phyloP scores from a whole-genome alignment of 2,888 invertebrate genomes.

The Sturmia bella region DNA sequence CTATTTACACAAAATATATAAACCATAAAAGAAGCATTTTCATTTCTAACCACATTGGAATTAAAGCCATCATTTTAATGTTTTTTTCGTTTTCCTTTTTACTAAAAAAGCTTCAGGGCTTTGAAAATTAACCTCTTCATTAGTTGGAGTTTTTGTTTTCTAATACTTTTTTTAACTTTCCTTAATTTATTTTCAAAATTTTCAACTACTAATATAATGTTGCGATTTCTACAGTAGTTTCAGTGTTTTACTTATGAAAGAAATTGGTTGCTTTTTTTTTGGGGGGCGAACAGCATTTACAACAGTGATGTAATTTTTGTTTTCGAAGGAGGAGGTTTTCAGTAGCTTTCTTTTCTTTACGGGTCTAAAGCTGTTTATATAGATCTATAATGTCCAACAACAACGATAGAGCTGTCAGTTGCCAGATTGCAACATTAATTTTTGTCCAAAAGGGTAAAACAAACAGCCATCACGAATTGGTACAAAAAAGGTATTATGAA shows the following conservation, averaged over 20 bases:
- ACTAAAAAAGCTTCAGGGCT: neutral
- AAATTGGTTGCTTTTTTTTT: neutral
- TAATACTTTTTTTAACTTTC: neutral
- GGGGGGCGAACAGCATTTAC: conserved; percentile 13
- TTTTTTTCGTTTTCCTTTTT: neutral
- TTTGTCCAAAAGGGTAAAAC: too few relatives aligned
- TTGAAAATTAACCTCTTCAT: conserved; percentile 2
- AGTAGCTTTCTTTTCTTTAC: too few relatives aligned
- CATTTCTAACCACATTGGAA: conserved; percentile 30
- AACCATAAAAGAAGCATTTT: conserved; percentile 8
- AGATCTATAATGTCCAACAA: too few relatives aligned
- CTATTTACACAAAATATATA: neutral
- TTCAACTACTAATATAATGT: conserved; percentile 20
- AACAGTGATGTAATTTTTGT: conserved; percentile 32
- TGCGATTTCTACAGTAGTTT: conserved; percentile 41
- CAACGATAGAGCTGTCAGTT: too few relatives aligned
- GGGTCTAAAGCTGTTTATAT: too few relatives aligned
- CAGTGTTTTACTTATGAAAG: neutral
- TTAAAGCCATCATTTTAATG: neutral
- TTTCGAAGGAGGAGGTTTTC: too few relatives aligned
- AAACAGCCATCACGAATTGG: too few relatives aligned
- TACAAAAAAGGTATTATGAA: too few relatives aligned
- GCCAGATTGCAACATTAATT: too few relatives aligned
- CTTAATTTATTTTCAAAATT: neutral
- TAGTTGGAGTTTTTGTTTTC: neutral